Conservation (phyloP, 2,113 vertebrate species). For the Hyperopisus bebe region DNA sequence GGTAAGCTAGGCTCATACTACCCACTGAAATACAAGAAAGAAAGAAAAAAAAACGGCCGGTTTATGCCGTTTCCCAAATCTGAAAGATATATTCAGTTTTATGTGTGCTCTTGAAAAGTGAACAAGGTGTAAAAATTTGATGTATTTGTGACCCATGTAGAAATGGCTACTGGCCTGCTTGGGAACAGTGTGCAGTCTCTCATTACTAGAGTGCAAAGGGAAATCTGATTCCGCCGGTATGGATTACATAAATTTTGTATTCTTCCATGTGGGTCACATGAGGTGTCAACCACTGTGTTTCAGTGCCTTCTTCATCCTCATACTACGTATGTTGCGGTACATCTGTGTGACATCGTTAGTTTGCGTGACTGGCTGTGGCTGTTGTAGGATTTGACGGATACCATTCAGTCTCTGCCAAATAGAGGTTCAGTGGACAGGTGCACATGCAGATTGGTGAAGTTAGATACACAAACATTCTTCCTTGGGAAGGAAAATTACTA, state of each 20-base stretch:
- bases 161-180: neutral
- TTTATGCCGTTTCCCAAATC: neutral
- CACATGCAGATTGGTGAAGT: neutral
- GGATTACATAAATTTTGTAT: neutral
- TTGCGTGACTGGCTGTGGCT: neutral
- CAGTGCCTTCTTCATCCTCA: neutral
- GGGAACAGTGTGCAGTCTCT: neutral
- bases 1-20: neutral
- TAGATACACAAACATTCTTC: neutral
- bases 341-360: neutral
- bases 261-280: neutral
- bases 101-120: neutral
- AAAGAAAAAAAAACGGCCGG: neutral
- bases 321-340: neutral
- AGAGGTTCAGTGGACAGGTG: neutral
- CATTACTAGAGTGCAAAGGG: neutral
- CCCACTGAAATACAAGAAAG: neutral
- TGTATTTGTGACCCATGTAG: neutral
- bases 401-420: neutral
- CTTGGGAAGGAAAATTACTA: neutral
- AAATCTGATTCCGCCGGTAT: neutral
- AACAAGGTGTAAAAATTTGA: neutral
- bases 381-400: neutral
- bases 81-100: neutral
- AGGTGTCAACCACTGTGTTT: neutral